Percentiles rank a stretch among this genome's conserved stretches.
These are phyloP conservation scores for Halcyon chelicuti DNA, from an alignment of 2,797 vertebrate genomes.

Conservation along the genomic window DNA sequence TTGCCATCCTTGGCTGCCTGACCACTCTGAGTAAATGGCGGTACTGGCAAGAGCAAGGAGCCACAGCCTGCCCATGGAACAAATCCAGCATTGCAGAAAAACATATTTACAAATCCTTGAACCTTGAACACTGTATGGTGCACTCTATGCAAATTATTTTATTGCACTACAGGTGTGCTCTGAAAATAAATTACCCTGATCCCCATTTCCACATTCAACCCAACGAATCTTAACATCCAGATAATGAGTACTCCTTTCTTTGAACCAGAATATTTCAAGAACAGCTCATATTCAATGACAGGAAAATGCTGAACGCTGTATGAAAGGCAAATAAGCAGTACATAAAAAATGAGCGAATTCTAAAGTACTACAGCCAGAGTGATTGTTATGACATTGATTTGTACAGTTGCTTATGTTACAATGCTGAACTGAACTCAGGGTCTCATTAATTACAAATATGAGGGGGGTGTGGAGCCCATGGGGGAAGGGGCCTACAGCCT, in stretches of 20 bases:
- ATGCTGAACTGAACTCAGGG: neutral
- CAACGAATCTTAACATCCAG: neutral
- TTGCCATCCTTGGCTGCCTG: neutral
- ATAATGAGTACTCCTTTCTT: neutral
- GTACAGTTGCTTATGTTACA: neutral
- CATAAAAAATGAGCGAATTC: neutral
- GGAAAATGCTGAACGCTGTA: neutral
- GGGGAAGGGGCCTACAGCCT: neutral
- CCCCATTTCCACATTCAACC: constrained; percentile 1
- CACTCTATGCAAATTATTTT: constrained; percentile 48
- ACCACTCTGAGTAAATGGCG: neutral
- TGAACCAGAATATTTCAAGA: constrained; percentile 10
- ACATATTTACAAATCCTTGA: constrained; percentile 61
- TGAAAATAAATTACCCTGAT: constrained; percentile 36
- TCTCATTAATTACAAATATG: neutral
- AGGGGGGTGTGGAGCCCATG: neutral
- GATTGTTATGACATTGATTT: neutral
- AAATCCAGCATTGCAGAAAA: constrained; percentile 41
- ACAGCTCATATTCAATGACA: neutral
- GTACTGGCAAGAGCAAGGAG: neutral
- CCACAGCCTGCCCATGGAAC: neutral
- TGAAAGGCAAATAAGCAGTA: neutral
- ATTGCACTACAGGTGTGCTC: constrained; percentile 54
- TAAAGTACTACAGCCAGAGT: neutral
- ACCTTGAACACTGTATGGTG: constrained; percentile 34